These are phyloP conservation scores for Typhlichthys subterraneus DNA, from an alignment of 2,797 vertebrate genomes.

Conservation along the genomic window DNA sequence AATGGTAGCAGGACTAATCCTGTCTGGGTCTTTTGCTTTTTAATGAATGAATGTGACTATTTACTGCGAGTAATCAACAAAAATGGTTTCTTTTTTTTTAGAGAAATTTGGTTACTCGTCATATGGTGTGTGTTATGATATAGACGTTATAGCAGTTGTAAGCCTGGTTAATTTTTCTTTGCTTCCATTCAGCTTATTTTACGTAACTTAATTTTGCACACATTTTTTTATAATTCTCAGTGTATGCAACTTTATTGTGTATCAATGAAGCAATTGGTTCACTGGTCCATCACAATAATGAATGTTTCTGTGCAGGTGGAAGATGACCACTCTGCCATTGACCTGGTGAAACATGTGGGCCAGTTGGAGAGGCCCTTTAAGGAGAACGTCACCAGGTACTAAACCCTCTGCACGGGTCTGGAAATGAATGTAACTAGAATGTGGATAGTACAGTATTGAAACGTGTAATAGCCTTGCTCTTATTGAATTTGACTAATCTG, in stretches of 20 bases:
- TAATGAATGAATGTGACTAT: not conserved
- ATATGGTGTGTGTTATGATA: too few species aligned
- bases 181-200: too few species aligned
- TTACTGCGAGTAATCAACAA: not conserved
- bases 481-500: constrained; percentile 1
- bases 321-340: constrained; percentile 84
- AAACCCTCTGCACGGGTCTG: not conserved
- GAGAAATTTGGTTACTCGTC: not conserved
- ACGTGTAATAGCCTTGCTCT: not conserved
- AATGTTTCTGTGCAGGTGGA: constrained; percentile 76
- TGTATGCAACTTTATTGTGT: too few species aligned
- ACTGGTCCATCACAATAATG: not conserved
- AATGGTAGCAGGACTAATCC: not conserved
- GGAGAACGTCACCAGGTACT: constrained; percentile 89
- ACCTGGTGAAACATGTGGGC: constrained; percentile 85
- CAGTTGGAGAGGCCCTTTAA: constrained; percentile 91
- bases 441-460: too few species aligned
- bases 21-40: too few species aligned
- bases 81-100: not conserved
- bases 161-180: too few species aligned
- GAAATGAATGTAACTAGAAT: not conserved
- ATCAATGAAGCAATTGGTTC: too few species aligned
- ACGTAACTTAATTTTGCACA: too few species aligned
- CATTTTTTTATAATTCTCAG: too few species aligned
- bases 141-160: too few species aligned